Evolutionary conservation across 2,888 invertebrate genomes (phyloP), one percentile per base, ranked within the genome.

Genomic region (Listrodromus nycthemerus): DNA sequence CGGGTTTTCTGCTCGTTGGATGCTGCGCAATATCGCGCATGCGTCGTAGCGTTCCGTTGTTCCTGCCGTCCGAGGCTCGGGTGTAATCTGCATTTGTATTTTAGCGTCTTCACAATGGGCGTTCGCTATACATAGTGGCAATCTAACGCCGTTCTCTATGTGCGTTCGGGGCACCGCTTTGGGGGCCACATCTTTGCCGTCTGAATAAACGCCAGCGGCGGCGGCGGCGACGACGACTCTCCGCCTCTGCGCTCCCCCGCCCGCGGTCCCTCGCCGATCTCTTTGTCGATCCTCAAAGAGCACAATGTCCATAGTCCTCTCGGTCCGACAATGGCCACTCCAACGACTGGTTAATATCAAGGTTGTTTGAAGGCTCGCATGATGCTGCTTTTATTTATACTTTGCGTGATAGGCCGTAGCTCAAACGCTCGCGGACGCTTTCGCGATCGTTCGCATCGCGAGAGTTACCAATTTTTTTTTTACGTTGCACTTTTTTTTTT

Each of bases 341-440:
- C 87, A 84, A 89, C 90, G 86, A 89, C 90, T 90, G 91, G 89
- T 91, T 91, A 90, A 91, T 91, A 90, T 91, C 91, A 91, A 91
- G 92, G 91, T 90, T 91, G 89, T 88, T 89, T 88, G 88, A 89
- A 90, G 90, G 90, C 89, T 90, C 89, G 88, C 87, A 88, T 84
- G 82, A 71, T 52, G 71, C 61, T 41, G 52, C 37, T 65, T 75
- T 65, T 65, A 75, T 63, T 63, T 71, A 52, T 80, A 55, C 27
- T 30, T 77, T 33, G 67, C 61, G 74, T 21, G 66, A 67, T 67
- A 70, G 33, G 30, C 58, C 16, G n/a, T 33, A n/a, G 24, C 41
- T 27, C 65, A 61, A 52, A 41, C 48, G 69, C 48, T 58, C 24
- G n/a, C 10, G 1, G 27, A 67, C 37, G 50, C 37, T 63, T 70